Base-by-base conservation (phyloP, 2,113 vertebrate species). In the Neodontobutis hainanensis region DNA sequence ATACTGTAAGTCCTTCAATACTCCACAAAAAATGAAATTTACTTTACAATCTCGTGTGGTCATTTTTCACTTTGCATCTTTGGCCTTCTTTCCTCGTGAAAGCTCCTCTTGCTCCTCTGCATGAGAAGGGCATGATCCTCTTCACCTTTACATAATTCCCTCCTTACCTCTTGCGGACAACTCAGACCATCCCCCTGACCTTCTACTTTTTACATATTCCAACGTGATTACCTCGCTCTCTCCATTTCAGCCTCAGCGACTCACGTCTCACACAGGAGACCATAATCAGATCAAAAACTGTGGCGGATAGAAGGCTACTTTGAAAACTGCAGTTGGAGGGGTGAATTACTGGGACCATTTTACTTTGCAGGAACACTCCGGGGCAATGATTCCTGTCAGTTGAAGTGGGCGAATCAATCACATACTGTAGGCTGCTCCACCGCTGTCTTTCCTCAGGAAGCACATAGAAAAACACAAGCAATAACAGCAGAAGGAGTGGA, bases 91-190 rank as follows among this genome's bases (percentile, higher is more conserved):
- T 19, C 46, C 19, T 73, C 34, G 0, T 5, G 12, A 58, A 48
- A 14, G 49, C 3, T 14, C 19, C 34, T 44, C n/a, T 50, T n/a
- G 49, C 36, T 50, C 72, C 14, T 60, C 49, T 34, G 44, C 78
- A 71, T 36, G 63, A 61, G 70, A 68, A 83, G 80, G 70, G 82
- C 66, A 32, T 15, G 78, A 49, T 76, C 75, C 57, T 73, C 65
- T 70, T 85, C 73, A 86, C 70, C 65, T 81, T 72, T 61, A 63
- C 55, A 68, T 83, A 65, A 80, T 75, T 80, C 45, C 44, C 43
- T 40, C 56, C 50, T 45, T 49, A 55, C 64, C 47, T n/a, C 15
- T n/a, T 49, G 36, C 35, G 0, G 7, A 43, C 3, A 11, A 5
- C 51, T 65, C 61, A 12, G 35, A 50, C 45, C 44, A 42, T 47